Base-by-base conservation (phyloP, 1,140 invertebrate genomes). In the Eriosoma lanigerum region DNA sequence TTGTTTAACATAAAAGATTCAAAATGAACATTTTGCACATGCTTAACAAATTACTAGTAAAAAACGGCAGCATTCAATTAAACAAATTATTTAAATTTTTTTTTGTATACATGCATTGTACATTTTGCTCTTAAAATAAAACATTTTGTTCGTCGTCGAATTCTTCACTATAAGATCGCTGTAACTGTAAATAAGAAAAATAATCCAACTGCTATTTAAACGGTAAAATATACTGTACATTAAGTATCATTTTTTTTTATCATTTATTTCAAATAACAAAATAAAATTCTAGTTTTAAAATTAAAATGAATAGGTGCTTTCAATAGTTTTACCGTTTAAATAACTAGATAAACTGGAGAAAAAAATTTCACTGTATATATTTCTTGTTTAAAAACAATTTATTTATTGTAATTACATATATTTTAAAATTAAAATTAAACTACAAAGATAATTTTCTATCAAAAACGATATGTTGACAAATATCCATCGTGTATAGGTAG, bases 391-490 rank as follows among this genome's bases (percentile, higher is more conserved):
- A 56, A 56, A 73, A 44, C 3, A 52, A 46, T 46, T 58, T 81
- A 60, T 81, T 70, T 3, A 60, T 81, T 58, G 2, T 15, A 81
- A 81, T 58, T 75, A 60, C 70, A 76, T 32, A 21, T 24, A 81
- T 24, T 44, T 70, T 48, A 1, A 66, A 15, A 56, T 62, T 60
- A 32, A 60, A 60, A 62, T 46, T 76, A 17, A n/a, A 76, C 19
- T 62, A 60, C 56, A 60, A 48, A 46, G 44, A 60, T 52, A 56
- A 58, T 76, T 81, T 81, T 19, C 70, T 76, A 78, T 81, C 10
- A 64, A 81, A 76, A 76, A 81, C 81, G 73, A 76, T 76, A 76
- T 76, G 73, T 76, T 19, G 21, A 76, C 72, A 52, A 32, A 32
- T 75, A 75, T 26, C 56, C 56, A 60, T 60, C 38, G 15, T 15